These are phyloP conservation scores for Zapornia atra DNA, from an alignment of 2,113 vertebrate genomes.

Conservation along the genomic window DNA sequence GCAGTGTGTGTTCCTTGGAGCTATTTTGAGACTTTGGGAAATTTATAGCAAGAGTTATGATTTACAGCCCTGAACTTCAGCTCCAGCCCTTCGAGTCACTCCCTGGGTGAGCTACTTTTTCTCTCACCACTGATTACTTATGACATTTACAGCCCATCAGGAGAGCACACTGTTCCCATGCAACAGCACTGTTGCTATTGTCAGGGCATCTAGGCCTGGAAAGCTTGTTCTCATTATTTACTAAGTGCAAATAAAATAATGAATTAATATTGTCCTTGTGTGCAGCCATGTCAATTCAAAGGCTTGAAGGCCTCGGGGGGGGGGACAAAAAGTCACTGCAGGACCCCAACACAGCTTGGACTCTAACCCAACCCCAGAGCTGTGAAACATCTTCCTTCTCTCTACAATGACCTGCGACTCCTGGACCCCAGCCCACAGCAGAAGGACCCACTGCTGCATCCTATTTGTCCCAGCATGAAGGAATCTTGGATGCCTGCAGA, in stretches of 20 bases:
- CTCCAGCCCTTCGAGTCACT: constrained; percentile 5
- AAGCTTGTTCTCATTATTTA: neutral
- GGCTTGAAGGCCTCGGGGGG: neutral
- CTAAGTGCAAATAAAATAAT: neutral
- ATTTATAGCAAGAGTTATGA: neutral
- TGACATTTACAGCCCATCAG: neutral
- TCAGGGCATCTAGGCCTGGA: neutral
- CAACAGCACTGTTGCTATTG: neutral
- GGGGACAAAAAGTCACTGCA: neutral
- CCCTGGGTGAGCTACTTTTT: neutral
- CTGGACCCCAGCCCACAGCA: neutral
- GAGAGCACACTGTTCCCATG: neutral
- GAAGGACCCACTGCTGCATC: constrained; percentile 17
- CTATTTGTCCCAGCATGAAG: neutral
- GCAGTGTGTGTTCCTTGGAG: neutral
- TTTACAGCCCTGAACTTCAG: neutral
- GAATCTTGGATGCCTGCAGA: constrained; percentile 30
- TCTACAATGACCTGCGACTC: neutral
- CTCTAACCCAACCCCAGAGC: neutral
- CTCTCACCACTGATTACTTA: neutral
- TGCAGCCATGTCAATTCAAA: neutral
- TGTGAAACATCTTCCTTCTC: constrained; percentile 29
- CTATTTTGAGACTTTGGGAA: neutral
- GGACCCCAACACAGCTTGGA: neutral
- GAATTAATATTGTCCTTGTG: neutral